These are phyloP conservation scores for Himalopsyche kuldschensis DNA, from an alignment of 2,888 invertebrate genomes.

Conservation along the genomic window DNA sequence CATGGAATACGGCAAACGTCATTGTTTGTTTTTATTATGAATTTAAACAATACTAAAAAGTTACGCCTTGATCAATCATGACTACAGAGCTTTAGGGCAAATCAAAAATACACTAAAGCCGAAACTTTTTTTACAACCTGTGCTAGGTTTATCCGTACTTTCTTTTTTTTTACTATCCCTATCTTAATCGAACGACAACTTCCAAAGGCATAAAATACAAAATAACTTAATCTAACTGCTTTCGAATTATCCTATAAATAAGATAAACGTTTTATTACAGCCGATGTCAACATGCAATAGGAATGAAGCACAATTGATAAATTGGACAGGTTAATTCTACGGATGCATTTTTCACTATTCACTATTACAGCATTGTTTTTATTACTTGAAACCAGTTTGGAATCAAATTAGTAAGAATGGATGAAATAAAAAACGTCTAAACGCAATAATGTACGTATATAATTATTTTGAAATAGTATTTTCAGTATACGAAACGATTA, in stretches of 20 bases:
- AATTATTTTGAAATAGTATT: background rate
- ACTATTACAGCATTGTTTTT: background rate
- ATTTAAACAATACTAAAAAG: background rate
- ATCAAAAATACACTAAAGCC: background rate
- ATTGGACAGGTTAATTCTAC: background rate
- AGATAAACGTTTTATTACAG: background rate
- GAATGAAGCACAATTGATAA: background rate
- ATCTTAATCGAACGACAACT: background rate
- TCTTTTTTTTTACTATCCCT: background rate
- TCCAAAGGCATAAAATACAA: background rate
- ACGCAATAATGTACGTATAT: background rate
- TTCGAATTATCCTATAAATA: background rate
- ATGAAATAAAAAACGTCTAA: background rate
- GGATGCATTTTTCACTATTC: background rate
- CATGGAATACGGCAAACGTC: no score
- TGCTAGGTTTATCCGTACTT: background rate
- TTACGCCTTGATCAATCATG: background rate
- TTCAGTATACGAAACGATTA: background rate
- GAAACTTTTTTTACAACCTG: background rate
- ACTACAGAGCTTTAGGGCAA: background rate
- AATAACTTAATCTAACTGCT: background rate
- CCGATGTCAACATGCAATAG: background rate
- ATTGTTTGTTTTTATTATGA: background rate
- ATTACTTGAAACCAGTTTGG: background rate
- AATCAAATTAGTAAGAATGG: background rate